Percentiles rank a stretch among this genome's conserved stretches.
phyloP scores from a whole-genome alignment of 2,888 invertebrate genomes.

The Dryomyza anilis region DNA sequence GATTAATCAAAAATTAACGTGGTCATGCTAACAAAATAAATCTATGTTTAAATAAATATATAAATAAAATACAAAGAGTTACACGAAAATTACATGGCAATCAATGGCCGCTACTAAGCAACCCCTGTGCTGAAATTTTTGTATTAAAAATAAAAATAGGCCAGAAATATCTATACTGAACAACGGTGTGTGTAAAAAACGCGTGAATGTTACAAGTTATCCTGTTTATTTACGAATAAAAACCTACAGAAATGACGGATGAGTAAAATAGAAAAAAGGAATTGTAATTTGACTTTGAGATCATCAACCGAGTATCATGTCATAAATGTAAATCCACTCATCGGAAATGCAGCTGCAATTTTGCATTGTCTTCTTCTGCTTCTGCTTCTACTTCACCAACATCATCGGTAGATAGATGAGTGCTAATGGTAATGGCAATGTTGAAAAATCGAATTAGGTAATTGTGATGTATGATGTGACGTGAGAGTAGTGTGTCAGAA shows the following conservation, averaged over 20 bases:
- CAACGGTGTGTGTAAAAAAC: slow-evolving; percentile 7
- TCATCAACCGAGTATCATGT: no score
- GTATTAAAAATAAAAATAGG: slow-evolving; percentile 26
- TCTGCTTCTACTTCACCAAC: no score
- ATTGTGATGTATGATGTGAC: no score
- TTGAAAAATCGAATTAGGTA: slow-evolving; percentile 38
- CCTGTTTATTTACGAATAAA: neutral
- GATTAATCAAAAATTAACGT: no score
- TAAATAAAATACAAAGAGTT: no score
- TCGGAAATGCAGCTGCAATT: slow-evolving; percentile 9
- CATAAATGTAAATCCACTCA: no score
- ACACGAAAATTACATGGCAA: no score
- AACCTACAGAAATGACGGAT: neutral
- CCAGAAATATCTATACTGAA: slow-evolving; percentile 26
- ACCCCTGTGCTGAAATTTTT: slow-evolving; percentile 7
- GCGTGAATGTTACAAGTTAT: no score
- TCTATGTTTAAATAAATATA: no score
- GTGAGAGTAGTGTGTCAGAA: no score
- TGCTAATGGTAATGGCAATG: slow-evolving; percentile 26
- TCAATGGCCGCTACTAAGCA: slow-evolving; percentile 3
- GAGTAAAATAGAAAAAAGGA: neutral
- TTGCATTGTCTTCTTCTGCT: no score
- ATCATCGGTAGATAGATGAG: slow-evolving; percentile 15
- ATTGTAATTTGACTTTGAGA: neutral
- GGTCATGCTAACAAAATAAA: no score